Evolutionary conservation across 2,888 invertebrate genomes (phyloP).

Genomic region (Orthosia gracilis): DNA sequence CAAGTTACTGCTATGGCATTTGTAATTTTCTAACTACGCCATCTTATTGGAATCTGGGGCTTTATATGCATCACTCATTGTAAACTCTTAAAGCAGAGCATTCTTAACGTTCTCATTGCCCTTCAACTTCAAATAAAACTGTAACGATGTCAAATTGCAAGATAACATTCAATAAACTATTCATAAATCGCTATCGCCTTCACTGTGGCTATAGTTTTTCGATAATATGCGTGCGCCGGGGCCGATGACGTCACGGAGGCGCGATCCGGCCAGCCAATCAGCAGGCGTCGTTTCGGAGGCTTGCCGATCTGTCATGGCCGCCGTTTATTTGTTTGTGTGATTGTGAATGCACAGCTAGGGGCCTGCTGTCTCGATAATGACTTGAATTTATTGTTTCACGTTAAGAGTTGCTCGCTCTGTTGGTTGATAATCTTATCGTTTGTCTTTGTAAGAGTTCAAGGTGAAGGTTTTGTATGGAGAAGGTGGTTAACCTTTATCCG

Average conservation of each 20-base stretch:
- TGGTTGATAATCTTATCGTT: conserved; percentile 26
- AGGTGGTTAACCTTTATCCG: conserved; percentile 12
- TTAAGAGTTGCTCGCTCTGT: conserved; percentile 22
- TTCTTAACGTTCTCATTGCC: conserved; percentile 15
- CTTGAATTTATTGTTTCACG: conserved; percentile 42
- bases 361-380: conserved; percentile 48
- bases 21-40: background rate
- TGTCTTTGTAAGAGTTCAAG: conserved; percentile 32
- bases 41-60: background rate
- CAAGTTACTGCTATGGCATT: background rate
- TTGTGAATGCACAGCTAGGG: conserved; percentile 64
- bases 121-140: conserved; percentile 21
- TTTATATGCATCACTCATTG: background rate
- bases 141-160: conserved; percentile 8
- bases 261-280: conserved; percentile 81
- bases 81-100: background rate
- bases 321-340: conserved; percentile 63
- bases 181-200: conserved; percentile 73
- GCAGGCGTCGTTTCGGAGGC: conserved; percentile 78
- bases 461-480: conserved; percentile 28
- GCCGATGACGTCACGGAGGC: conserved; percentile 85
- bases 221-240: conserved; percentile 77
- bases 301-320: conserved; percentile 82
- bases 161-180: conserved; percentile 40
- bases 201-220: conserved; percentile 69